phyloP scores from a whole-genome alignment of 2,888 invertebrate species.

The Pristionchus mayeri region DNA sequence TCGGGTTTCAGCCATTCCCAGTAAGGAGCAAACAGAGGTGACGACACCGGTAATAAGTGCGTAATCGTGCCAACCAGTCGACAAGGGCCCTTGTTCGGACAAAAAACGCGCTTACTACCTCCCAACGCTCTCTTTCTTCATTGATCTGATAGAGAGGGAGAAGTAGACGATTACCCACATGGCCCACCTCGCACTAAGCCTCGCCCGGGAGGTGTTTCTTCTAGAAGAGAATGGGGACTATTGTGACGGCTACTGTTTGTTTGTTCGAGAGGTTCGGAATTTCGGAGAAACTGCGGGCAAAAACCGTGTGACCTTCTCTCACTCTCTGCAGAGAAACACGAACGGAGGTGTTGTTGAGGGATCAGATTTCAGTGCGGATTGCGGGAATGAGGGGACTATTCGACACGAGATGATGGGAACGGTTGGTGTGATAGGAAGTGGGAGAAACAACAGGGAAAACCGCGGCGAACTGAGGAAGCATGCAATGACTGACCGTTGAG shows the following conservation, averaged over 20 bases:
- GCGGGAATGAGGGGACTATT: too few relatives aligned
- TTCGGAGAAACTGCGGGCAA: neutral
- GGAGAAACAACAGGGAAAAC: too few relatives aligned
- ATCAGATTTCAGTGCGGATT: too few relatives aligned
- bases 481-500: neutral
- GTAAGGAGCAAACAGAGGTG: too few relatives aligned
- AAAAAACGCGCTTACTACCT: too few relatives aligned
- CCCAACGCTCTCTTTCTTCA: neutral
- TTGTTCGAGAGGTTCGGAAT: neutral
- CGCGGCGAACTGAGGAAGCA: neutral
- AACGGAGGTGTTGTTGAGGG: neutral
- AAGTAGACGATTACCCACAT: neutral
- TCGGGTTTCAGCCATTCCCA: too few relatives aligned
- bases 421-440: too few relatives aligned
- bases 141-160: too few relatives aligned
- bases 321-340: neutral
- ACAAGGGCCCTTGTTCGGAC: too few relatives aligned
- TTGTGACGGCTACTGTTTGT: conserved; percentile 10
- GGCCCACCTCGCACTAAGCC: neutral
- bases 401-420: too few relatives aligned
- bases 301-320: conserved; percentile 4
- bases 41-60: too few relatives aligned
- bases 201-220: neutral
- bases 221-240: neutral
- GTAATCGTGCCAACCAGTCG: too few relatives aligned